These are phyloP conservation scores for Delichon dasypus DNA, from an alignment of 2,797 vertebrate genomes.

Conservation along the genomic window DNA sequence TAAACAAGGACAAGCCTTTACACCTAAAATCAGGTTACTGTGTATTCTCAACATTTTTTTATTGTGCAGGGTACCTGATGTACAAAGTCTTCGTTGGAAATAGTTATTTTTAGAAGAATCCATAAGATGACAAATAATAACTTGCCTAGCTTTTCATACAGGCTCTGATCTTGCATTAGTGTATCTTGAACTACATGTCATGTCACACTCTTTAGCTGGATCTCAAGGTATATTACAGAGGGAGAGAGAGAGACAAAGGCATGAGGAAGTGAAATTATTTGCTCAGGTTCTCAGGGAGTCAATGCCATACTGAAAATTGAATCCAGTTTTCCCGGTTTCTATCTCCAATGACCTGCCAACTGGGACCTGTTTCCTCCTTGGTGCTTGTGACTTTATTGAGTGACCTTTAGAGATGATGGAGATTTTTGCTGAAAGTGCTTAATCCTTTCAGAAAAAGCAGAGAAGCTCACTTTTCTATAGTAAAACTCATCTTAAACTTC, in stretches of 20 bases:
- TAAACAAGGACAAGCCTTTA: no score
- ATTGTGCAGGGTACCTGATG: background rate
- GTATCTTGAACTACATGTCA: background rate
- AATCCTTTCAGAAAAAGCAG: background rate
- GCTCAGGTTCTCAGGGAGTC: background rate
- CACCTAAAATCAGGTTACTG: background rate
- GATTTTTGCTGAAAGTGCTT: background rate
- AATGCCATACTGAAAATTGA: background rate
- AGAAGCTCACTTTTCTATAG: background rate
- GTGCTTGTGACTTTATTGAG: background rate
- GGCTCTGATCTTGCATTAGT: background rate
- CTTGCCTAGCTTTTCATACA: background rate
- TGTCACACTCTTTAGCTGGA: background rate
- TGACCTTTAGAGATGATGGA: background rate
- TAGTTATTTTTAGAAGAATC: background rate
- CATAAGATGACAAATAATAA: background rate
- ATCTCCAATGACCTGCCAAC: background rate
- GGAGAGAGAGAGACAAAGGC: background rate
- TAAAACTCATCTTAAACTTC: background rate
- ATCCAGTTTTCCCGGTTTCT: background rate
- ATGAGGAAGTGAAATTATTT: background rate
- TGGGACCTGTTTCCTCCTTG: background rate
- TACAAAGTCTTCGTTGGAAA: background rate
- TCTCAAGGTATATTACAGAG: background rate
- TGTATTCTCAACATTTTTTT: background rate